phyloP scores from a whole-genome alignment of 2,888 invertebrate species.

The Tuberolachnus salignus region DNA sequence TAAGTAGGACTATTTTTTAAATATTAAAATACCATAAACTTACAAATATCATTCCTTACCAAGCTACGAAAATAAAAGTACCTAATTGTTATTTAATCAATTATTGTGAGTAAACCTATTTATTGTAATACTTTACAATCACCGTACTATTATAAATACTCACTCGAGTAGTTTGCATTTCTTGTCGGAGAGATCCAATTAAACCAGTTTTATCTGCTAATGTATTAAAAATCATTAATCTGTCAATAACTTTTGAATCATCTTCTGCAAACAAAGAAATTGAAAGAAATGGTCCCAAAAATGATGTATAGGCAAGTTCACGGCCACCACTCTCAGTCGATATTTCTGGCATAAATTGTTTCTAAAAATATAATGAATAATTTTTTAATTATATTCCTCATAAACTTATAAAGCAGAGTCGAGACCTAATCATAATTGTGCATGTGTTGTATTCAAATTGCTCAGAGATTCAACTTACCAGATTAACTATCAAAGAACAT shows the following conservation, averaged over 20 bases:
- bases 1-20: too few relatives aligned
- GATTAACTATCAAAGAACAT: constrained; percentile 70
- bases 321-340: constrained; percentile 77
- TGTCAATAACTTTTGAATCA: constrained; percentile 85
- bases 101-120: too few relatives aligned
- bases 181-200: constrained; percentile 75
- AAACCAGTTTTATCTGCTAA: constrained; percentile 69
- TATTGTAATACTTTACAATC: not conserved
- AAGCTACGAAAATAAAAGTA: too few relatives aligned
- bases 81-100: too few relatives aligned
- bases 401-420: too few relatives aligned
- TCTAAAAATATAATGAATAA: constrained; percentile 61
- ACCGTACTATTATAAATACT: constrained; percentile 57
- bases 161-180: constrained; percentile 78
- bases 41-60: too few relatives aligned
- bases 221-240: constrained; percentile 68
- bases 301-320: constrained; percentile 84
- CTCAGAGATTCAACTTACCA: constrained; percentile 61
- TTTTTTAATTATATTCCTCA: not conserved
- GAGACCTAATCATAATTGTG: too few relatives aligned
- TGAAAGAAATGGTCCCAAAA: constrained; percentile 88
- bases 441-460: too few relatives aligned
- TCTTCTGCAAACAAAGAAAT: constrained; percentile 94
- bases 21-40: too few relatives aligned
- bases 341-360: constrained; percentile 76